These are phyloP conservation scores for Pao palembangensis DNA, from an alignment of 2,113 vertebrate species.

Conservation along the genomic window DNA sequence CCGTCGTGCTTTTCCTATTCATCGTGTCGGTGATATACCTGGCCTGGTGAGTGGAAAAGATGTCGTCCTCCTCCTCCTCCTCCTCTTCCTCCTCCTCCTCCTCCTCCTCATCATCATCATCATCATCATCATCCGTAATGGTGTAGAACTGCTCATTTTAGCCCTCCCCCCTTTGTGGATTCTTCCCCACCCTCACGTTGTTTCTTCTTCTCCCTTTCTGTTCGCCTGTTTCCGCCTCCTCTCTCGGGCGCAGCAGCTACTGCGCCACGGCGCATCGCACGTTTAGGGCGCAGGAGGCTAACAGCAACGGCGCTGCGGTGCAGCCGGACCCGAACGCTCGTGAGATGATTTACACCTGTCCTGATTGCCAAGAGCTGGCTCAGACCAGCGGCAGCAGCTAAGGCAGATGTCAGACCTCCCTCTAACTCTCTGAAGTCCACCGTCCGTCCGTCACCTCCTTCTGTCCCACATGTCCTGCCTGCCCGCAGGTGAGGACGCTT, in stretches of 20 bases:
- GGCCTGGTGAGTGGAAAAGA: slow-evolving; percentile 90
- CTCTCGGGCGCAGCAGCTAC: slow-evolving; percentile 64
- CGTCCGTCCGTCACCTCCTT: slow-evolving; percentile 28
- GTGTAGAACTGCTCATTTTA: background rate
- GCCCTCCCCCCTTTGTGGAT: background rate
- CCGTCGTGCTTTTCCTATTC: slow-evolving; percentile 96
- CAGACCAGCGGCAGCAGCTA: slow-evolving; percentile 52
- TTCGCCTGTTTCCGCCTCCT: slow-evolving; percentile 19
- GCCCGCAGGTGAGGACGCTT: slow-evolving; percentile 58
- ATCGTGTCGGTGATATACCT: slow-evolving; percentile 99
- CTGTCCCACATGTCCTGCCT: slow-evolving; percentile 54
- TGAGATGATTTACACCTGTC: slow-evolving; percentile 74
- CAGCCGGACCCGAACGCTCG: slow-evolving; percentile 67
- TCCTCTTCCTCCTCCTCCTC: slow-evolving; percentile 28
- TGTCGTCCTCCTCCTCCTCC: slow-evolving; percentile 33
- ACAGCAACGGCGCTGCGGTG: slow-evolving; percentile 59
- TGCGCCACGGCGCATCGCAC: slow-evolving; percentile 65
- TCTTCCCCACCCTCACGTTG: background rate
- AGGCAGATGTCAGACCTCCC: slow-evolving; percentile 30
- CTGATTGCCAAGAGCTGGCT: slow-evolving; percentile 70
- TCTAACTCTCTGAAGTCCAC: slow-evolving; percentile 17
- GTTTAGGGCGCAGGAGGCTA: slow-evolving; percentile 62
- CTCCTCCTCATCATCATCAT: slow-evolving; percentile 28
- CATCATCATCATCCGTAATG: background rate
- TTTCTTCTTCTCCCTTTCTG: slow-evolving; percentile 12